phyloP scores from a whole-genome alignment of 2,113 vertebrate species.

The Pachycephala philippinensis region DNA sequence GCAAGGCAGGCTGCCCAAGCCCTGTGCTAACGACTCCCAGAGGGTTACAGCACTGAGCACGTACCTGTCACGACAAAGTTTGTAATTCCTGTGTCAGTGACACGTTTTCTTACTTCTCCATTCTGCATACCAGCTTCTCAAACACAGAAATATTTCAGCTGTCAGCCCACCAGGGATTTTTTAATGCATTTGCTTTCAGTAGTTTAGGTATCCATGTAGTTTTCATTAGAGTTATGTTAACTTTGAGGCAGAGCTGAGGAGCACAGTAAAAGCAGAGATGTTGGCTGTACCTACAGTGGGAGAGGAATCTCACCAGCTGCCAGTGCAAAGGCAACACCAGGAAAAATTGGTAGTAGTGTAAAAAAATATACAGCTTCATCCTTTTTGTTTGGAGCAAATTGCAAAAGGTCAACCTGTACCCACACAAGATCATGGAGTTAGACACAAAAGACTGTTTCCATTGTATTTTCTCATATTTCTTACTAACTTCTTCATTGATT shows the following conservation, averaged over 20 bases:
- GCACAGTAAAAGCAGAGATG: neutral
- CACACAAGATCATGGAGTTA: neutral
- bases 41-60: neutral
- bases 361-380: neutral
- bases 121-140: neutral
- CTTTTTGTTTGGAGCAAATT: neutral
- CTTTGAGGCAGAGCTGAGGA: neutral
- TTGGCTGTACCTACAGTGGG: neutral
- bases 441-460: neutral
- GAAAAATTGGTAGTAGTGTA: neutral
- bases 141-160: neutral
- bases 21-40: neutral
- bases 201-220: neutral
- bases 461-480: neutral
- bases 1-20: neutral
- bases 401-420: neutral
- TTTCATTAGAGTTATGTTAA: neutral
- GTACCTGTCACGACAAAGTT: accelerated
- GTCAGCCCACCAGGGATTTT: neutral
- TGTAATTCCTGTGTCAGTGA: neutral
- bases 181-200: neutral
- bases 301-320: neutral
- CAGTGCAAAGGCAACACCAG: neutral
- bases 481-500: neutral
- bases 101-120: neutral